Base-by-base conservation (phyloP, 2,113 vertebrate genomes). In the Phalacrocorax aristotelis region DNA sequence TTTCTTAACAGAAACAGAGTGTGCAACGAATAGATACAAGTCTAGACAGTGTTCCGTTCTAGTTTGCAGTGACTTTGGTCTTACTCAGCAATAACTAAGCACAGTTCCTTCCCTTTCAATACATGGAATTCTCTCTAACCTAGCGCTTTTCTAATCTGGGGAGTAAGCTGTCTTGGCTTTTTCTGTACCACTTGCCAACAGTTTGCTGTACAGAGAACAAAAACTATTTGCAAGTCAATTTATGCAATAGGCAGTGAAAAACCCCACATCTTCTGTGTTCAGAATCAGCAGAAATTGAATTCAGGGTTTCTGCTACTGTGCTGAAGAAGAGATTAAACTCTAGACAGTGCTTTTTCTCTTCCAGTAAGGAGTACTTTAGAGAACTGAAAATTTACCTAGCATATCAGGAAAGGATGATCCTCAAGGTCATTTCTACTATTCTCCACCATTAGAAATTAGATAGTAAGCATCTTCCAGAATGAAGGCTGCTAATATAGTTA, bases 111-210 rank as follows among this genome's bases (percentile, higher is more conserved):
- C 18, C 12, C 55, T 85, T 87, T 36, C 51, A 55, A 40, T 30
- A 54, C 13, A 40, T 4, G 9, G 22, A 46, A 51, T 58, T 51
- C 25, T 68, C 44, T 22, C 13, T 12, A 9, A 16, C 5, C 9
- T 6, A 62, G 18, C 3, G 2, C 48, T 69, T 68, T 0, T 1
- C 52, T 30, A 2, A 7, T 7, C 9, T 11, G 29, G 7, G 7
- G 0, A 8, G 7, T 17, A 7, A 17, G 26, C 55, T 60, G 44
- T 6, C 42, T 52, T n/a, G 26, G 6, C 9, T 71, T 68, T 57
- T 55, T 44, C 32, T 70, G 9, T 23, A 49, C 34, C 49, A 34
- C 29, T 60, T 25, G 17, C 13, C 32, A 90, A 38, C 3, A 49
- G 29, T n/a, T 90, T 44, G 10, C 34, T 51, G 16, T 49, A 36